These are phyloP conservation scores for Phylloscopus collybita DNA, from an alignment of 2,797 vertebrate species.

Conservation along the genomic window DNA sequence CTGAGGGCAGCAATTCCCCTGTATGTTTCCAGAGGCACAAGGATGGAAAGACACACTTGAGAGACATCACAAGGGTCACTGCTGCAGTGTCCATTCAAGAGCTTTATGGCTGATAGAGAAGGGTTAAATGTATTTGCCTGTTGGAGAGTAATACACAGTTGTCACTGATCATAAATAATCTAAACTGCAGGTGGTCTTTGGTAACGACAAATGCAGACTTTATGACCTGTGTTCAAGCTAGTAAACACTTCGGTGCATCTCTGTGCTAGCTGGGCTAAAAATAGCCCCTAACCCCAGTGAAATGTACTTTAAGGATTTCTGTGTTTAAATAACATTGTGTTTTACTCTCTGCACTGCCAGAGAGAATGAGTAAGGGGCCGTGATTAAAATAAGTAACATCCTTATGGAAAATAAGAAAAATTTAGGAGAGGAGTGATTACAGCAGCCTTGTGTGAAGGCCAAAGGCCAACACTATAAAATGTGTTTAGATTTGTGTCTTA, in stretches of 20 bases:
- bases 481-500: not conserved
- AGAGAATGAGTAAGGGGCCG: not conserved
- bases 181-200: constrained; percentile 68
- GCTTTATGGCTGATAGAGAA: not conserved
- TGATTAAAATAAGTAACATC: constrained; percentile 5
- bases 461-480: not conserved
- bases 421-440: not conserved
- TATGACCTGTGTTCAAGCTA: constrained; percentile 57
- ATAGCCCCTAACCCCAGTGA: constrained; percentile 39
- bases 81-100: not conserved
- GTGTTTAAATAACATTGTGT: not conserved
- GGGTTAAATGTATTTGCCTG: constrained; percentile 53
- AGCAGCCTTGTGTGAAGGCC: not conserved
- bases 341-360: not conserved
- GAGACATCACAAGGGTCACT: not conserved
- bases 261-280: constrained; percentile 49
- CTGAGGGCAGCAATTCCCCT: not conserved
- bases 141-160: constrained; percentile 41
- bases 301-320: constrained; percentile 54
- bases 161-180: constrained; percentile 62
- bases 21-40: not conserved
- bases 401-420: not conserved
- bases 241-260: constrained; percentile 60
- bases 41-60: not conserved
- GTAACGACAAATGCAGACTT: constrained; percentile 55